Evolutionary conservation across 1,140 invertebrate species (phyloP).

Genomic region (Drosophila littoralis): DNA sequence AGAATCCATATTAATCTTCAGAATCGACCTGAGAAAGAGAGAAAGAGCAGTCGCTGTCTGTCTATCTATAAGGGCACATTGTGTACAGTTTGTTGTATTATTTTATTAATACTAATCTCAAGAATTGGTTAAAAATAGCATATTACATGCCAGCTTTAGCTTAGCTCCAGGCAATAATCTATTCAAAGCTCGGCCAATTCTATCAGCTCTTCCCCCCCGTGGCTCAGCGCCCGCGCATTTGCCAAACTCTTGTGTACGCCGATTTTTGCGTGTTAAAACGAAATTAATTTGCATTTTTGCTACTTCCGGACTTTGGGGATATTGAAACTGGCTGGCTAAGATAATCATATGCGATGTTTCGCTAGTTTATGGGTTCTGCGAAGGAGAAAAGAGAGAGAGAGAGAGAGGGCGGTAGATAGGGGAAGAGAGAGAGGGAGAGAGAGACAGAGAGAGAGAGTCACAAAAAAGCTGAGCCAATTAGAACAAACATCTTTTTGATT

Average conservation of each 20-base stretch:
- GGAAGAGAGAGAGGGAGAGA: background rate
- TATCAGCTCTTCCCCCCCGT: background rate
- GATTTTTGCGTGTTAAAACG: conserved; percentile 17
- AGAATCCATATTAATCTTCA: no score
- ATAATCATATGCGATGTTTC: background rate
- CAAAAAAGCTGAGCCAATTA: conserved; percentile 42
- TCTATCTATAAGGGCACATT: no score
- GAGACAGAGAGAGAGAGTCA: background rate
- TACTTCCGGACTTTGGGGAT: conserved; percentile 14
- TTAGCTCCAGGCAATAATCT: background rate
- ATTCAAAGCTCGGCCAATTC: background rate
- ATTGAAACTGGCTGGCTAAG: background rate
- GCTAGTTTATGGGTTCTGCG: background rate
- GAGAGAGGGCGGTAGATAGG: no score
- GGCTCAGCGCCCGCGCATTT: background rate
- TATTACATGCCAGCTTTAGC: background rate
- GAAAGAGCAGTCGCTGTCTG: no score
- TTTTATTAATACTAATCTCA: background rate
- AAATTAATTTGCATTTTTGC: conserved; percentile 42
- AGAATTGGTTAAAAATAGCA: background rate
- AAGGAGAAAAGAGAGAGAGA: background rate
- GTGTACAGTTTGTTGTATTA: no score
- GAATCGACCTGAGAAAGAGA: no score
- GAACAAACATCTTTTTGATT: conserved; percentile 50
- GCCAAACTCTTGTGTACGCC: background rate